Percentiles rank a stretch among this genome's conserved stretches.
These are phyloP conservation scores for Malurus alboscapulatus DNA, from an alignment of 2,113 vertebrate species.

Conservation along the genomic window DNA sequence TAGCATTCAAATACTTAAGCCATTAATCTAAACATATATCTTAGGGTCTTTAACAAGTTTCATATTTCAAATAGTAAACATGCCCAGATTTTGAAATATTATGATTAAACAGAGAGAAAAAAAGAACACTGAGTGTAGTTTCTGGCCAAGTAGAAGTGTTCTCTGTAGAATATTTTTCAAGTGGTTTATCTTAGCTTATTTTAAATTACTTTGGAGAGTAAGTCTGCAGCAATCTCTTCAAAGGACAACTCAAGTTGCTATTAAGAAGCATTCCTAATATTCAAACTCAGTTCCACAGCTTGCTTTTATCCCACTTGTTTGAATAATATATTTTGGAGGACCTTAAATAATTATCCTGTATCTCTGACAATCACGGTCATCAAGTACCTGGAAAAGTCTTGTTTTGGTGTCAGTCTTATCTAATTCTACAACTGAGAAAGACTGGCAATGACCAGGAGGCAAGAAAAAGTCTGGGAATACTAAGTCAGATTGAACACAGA, in stretches of 20 bases:
- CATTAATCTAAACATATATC: neutral
- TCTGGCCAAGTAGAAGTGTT: neutral
- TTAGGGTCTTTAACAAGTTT: neutral
- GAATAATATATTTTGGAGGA: neutral
- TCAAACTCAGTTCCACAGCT: neutral
- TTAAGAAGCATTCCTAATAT: neutral
- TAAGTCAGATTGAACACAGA: neutral
- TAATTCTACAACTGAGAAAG: neutral
- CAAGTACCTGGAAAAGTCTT: neutral
- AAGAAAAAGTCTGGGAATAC: neutral
- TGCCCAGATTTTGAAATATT: neutral
- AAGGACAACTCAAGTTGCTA: neutral
- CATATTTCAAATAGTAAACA: neutral
- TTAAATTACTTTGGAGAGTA: neutral
- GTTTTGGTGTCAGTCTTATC: neutral
- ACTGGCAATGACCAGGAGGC: neutral
- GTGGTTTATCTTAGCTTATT: constrained; percentile 8
- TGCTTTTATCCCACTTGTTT: neutral
- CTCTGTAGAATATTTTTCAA: neutral
- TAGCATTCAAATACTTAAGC: neutral
- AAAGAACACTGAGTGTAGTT: accelerated
- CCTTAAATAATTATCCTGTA: neutral
- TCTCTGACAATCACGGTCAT: neutral
- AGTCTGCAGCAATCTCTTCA: neutral
- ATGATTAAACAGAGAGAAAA: neutral